Conservation (phyloP, 2,888 invertebrate genomes). For the Siphlonurus alternatus region DNA sequence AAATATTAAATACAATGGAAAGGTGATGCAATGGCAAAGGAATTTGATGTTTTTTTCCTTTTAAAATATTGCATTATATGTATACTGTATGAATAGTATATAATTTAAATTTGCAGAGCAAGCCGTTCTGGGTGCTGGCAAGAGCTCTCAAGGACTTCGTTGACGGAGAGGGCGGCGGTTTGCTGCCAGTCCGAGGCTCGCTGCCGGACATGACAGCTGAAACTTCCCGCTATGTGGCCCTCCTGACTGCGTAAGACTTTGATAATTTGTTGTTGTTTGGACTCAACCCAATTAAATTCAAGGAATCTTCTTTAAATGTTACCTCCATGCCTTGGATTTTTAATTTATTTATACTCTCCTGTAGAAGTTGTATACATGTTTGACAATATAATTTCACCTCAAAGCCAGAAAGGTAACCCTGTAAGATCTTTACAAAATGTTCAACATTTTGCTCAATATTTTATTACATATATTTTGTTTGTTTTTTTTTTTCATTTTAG, state of each 20-base stretch:
- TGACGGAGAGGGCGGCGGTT: constrained; percentile 62
- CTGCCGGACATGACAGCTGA: constrained; percentile 96
- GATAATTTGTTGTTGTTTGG: background rate
- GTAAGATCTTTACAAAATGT: too few relatives aligned
- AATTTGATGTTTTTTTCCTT: background rate
- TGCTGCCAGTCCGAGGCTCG: constrained; percentile 68
- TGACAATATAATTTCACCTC: too few relatives aligned
- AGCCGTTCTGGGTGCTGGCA: constrained; percentile 84
- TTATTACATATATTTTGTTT: too few relatives aligned
- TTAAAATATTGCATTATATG: background rate
- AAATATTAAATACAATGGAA: background rate
- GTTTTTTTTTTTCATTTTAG: too few relatives aligned
- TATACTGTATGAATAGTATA: background rate
- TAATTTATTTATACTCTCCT: background rate
- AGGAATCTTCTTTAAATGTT: background rate
- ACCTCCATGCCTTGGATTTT: background rate
- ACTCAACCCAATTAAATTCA: background rate
- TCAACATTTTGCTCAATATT: too few relatives aligned
- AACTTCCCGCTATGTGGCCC: constrained; percentile 70
- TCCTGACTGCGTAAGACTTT: constrained; percentile 61
- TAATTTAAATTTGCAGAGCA: constrained; percentile 37
- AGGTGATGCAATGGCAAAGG: background rate
- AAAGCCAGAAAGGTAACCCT: too few relatives aligned
- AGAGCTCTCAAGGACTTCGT: constrained; percentile 77
- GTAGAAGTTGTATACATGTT: too few relatives aligned